Conservation (phyloP, 2,888 invertebrate genomes). For the Barypeithes pellucidus region DNA sequence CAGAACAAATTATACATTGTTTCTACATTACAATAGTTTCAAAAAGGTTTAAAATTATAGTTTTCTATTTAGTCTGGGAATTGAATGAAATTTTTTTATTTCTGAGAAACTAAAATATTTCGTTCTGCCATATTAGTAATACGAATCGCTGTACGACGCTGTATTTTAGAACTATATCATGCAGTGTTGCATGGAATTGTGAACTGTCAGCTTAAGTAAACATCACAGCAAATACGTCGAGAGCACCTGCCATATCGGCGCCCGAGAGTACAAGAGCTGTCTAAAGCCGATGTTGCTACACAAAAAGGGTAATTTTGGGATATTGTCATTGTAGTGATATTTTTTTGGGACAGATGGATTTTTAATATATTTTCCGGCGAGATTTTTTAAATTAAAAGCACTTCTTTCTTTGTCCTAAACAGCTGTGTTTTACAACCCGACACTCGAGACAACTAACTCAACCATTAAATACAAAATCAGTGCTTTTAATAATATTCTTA, state of each 20-base stretch:
- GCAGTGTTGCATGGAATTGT: constrained; percentile 28
- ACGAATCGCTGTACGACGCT: background rate
- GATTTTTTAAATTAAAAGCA: background rate
- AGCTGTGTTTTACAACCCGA: too few relatives aligned
- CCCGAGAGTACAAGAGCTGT: constrained; percentile 13
- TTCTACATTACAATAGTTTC: too few relatives aligned
- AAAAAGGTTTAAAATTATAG: too few relatives aligned
- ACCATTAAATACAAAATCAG: too few relatives aligned
- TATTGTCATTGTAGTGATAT: constrained; percentile 1
- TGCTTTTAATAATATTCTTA: too few relatives aligned
- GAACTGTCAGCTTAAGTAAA: constrained; percentile 36
- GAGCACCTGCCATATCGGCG: constrained; percentile 34
- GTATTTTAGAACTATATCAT: background rate
- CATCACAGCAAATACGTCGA: constrained; percentile 40
- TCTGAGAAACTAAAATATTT: too few relatives aligned
- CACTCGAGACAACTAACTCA: too few relatives aligned
- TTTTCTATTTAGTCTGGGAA: too few relatives aligned
- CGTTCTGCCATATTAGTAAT: too few relatives aligned
- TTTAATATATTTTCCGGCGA: background rate
- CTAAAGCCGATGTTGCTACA: constrained; percentile 3
- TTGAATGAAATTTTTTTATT: too few relatives aligned
- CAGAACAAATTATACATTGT: background rate
- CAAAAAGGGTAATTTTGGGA: constrained; percentile 17
- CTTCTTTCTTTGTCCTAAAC: too few relatives aligned
- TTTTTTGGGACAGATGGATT: background rate